These are phyloP conservation scores for Onychostoma macrolepis DNA, from an alignment of 2,113 vertebrate species.

Conservation along the genomic window DNA sequence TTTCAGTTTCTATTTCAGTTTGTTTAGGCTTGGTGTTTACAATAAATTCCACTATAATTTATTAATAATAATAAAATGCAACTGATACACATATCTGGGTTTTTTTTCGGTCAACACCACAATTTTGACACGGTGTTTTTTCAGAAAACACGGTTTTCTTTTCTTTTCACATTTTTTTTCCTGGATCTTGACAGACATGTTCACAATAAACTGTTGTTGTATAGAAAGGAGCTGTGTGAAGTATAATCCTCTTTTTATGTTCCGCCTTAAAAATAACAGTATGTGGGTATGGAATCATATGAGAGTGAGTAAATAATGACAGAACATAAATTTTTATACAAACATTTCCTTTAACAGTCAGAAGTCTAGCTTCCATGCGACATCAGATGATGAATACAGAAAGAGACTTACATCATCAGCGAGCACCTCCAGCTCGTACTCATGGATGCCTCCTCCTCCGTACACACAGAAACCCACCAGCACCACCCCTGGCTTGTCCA, in stretches of 20 bases:
- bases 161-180: too few relatives aligned
- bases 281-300: not conserved
- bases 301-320: not conserved
- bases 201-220: not conserved
- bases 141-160: too few relatives aligned
- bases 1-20: too few relatives aligned
- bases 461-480: conserved; percentile 98
- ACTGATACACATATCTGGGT: too few relatives aligned
- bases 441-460: conserved; percentile 97
- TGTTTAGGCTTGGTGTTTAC: too few relatives aligned
- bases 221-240: too few relatives aligned
- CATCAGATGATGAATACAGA: not conserved
- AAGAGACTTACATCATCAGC: conserved; percentile 90
- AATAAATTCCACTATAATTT: too few relatives aligned
- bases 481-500: conserved; percentile 94
- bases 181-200: too few relatives aligned
- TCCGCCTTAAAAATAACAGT: not conserved
- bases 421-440: conserved; percentile 95
- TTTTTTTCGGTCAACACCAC: too few relatives aligned
- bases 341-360: not conserved
- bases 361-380: not conserved
- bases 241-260: too few relatives aligned
- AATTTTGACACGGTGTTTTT: too few relatives aligned
- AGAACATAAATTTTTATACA: not conserved
- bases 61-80: too few relatives aligned